A percentile compares a stretch with the other conserved stretches of the same genome.
These are phyloP conservation scores for Hiodon tergisus DNA, from an alignment of 2,113 vertebrate species.

Conservation along the genomic window DNA sequence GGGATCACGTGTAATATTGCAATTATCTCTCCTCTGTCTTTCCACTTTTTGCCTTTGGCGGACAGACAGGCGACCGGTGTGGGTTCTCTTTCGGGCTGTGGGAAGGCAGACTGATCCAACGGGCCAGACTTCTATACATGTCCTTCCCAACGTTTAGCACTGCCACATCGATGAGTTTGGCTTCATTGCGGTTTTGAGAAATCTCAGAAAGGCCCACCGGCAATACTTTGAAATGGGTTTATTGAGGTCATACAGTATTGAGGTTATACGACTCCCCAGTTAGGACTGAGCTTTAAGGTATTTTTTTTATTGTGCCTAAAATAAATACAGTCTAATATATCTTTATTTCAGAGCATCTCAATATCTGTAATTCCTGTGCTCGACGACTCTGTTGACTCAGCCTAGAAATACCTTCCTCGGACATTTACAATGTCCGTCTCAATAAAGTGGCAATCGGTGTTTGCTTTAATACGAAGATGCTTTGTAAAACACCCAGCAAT, in stretches of 20 bases:
- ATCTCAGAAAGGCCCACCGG: conserved; percentile 19
- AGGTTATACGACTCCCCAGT: conserved; percentile 5
- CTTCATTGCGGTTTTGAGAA: not conserved
- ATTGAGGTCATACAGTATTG: conserved; percentile 4
- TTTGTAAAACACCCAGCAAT: too few relatives aligned
- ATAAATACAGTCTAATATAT: not conserved
- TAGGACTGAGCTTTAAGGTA: conserved; percentile 8
- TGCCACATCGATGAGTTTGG: not conserved
- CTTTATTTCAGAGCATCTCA: not conserved
- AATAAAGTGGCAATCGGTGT: too few relatives aligned
- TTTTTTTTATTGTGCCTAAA: not conserved
- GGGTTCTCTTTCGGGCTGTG: not conserved
- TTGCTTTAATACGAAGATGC: too few relatives aligned
- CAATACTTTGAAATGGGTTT: conserved; percentile 15
- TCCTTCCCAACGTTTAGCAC: not conserved
- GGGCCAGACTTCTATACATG: not conserved
- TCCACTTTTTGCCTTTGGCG: not conserved
- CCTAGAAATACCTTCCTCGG: too few relatives aligned
- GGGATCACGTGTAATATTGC: conserved; percentile 30
- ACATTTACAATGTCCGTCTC: too few relatives aligned
- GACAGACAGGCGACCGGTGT: not conserved
- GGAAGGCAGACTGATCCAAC: not conserved
- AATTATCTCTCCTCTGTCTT: conserved; percentile 25
- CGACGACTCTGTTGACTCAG: too few relatives aligned
- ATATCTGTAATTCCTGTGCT: too few relatives aligned